phyloP scores from a whole-genome alignment of 2,113 vertebrate species.

The Centropristis striata region DNA sequence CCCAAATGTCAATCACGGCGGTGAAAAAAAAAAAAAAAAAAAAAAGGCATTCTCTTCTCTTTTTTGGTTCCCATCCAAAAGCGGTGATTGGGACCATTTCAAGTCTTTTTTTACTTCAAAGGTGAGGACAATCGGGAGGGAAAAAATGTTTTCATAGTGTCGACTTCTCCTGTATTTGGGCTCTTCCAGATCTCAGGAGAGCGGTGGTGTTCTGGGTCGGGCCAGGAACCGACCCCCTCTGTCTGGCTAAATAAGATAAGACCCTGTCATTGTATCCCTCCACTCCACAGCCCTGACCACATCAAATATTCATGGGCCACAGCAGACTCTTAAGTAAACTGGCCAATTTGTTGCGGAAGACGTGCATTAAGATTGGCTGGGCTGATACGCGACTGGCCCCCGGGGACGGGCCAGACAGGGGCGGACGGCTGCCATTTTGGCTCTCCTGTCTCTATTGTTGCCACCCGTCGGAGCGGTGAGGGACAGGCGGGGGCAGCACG shows the following conservation, averaged over 20 bases:
- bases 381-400: conserved; percentile 73
- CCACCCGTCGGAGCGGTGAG: conserved; percentile 49
- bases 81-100: conserved; percentile 50
- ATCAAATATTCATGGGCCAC: conserved; percentile 87
- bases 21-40: conserved; percentile 6
- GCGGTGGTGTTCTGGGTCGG: conserved; percentile 66
- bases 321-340: conserved; percentile 86
- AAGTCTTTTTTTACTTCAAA: conserved; percentile 62
- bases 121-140: conserved; percentile 51
- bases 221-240: conserved; percentile 70
- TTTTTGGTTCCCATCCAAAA: conserved; percentile 64
- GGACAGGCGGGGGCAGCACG: conserved; percentile 40
- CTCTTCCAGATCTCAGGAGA: conserved; percentile 70
- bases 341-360: conserved; percentile 87
- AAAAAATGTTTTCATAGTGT: conserved; percentile 46
- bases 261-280: conserved; percentile 81
- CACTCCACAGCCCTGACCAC: conserved; percentile 68
- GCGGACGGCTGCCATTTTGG: conserved; percentile 74
- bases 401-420: conserved; percentile 52
- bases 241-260: conserved; percentile 87
- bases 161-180: conserved; percentile 53
- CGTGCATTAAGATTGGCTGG: conserved; percentile 82
- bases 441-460: conserved; percentile 76
- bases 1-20: conserved; percentile 67
- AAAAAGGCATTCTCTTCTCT: conserved; percentile 28